Evolutionary conservation across 2,797 vertebrate species (phyloP), one percentile per base, ranked within the genome.

Genomic region (Brotula barbata): DNA sequence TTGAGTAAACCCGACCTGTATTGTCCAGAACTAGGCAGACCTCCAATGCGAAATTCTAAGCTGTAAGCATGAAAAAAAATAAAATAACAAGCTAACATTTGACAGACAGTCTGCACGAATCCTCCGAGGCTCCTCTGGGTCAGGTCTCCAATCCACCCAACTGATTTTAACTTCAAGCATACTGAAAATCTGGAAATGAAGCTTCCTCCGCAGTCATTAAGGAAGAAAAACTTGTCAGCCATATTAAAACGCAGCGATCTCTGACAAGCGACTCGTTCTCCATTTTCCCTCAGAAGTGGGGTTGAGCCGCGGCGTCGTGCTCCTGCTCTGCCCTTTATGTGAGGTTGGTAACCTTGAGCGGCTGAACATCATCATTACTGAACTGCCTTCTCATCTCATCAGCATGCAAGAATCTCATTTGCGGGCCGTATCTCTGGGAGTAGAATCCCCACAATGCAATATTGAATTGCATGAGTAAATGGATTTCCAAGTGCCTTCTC

Each of bases 361-460:
- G 65, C 49, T 46, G 39, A 46, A 52, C 69, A 37, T 74, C 81
- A 68, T 84, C 81, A 85, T 49, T 57, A 81, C 60, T 61, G 20
- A 71, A 74, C 66, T 56, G 68, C 75, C 41, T 69, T 75, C 74
- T 81, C 77, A 64, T 82, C 81, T 86, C 65, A 22, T 81, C 74
- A 62, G 58, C 71, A 87, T 80, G 83, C 73, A 77, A 55, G 78
- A 81, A 86, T 82, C 83, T 86, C 83, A 88, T 88, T 87, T 87
- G 42, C 73, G 63, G 53, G 66, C 73, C 71, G 61, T 80, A 64
- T 86, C 81, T 78, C 81, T 34, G 79, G 77, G 71, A 82, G 52
- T 71, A 49, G 68, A 76, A 73, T 54, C 70, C n/a, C 75, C 58
- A 58, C 81, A 33, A 52, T 48, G 66, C 77, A 67, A 85, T 86